Base-by-base conservation (phyloP, 2,113 vertebrate genomes). In the Callionymus lyra region DNA sequence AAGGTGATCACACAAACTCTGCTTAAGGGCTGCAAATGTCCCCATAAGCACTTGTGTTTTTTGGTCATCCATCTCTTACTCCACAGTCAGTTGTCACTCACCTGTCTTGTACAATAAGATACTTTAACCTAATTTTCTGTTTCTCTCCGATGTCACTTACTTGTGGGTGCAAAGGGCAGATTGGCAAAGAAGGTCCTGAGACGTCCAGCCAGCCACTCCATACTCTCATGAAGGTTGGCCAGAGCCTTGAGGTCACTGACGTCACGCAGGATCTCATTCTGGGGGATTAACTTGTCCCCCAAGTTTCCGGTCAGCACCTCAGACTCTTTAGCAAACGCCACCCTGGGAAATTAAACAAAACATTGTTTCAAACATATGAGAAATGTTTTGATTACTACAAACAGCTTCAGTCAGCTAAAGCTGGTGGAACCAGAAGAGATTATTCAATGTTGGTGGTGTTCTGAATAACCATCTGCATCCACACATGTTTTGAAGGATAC, bases 231-330 rank as follows among this genome's bases (percentile, higher is more conserved):
- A 72, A 98, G 84, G 70, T 97, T 98, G 71, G 94, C 94, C 77
- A 99, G 82, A 15, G 94, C 90, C 65, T 97, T 97, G 59, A 99
- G 88, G 80, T 98, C 93, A 1, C 92, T 96, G 71, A 97, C 93
- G 0, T 99, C 94, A 15, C 87, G 77, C 13, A 99, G 85, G 68
- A 97, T 97, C 82, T 98, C 95, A 53, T 90, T 91, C 17, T 90
- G 87, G 8, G 93, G 93, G 74, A 97, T 99, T 51, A 98, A 72
- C 17, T 99, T 98, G 74, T 99, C 94, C 12, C 95, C 94, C 5
- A 99, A 79, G 84, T 99, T 99, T 16, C 95, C 95, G 0, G 93
- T 96, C 44, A 99, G 82, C 11, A 99, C 95, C 80, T 99, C 95
- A 0, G 94, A 99, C 63, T 97, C 94, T 41, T 99, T 99, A 38